Evolutionary conservation across 1,140 invertebrate species (phyloP), one percentile per base, ranked within the genome.

Genomic region (Eurytemora carolleeae): DNA sequence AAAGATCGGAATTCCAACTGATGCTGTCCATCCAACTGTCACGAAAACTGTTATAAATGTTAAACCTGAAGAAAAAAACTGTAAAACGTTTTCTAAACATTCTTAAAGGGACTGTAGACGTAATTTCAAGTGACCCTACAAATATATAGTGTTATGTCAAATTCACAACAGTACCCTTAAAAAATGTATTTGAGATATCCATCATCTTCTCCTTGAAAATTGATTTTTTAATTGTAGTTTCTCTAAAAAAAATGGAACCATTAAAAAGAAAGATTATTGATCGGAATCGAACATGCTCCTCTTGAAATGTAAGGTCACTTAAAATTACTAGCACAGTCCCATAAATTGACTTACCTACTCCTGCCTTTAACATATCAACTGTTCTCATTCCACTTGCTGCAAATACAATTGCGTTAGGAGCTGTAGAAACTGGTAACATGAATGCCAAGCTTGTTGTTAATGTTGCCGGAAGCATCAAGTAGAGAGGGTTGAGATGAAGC

Each of bases 341-440:
- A 44, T 7, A n/a, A 44, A 44, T n/a, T 44, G 31, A 44, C n/a
- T 44, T 44, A 44, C 31, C 31, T 44, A 44, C n/a, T 12, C 31
- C 31, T 12, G 31, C 7, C n/a, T 44, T 44, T 1, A 83, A 78
- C 77, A 88, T 86, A 66, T 86, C 83, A 64, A 77, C 79, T 0
- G 83, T 84, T 63, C 76, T 78, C 68, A 88, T 85, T 63, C 81
- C 79, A 1, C 81, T 83, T 24, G 84, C 82, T 1, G 83, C 83
- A 55, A 85, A 86, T 0, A 87, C 89, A 57, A 96, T 86, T 0
- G 91, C 90, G 73, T 95, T 96, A n/a, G 91, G 91, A 3, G 90
- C 88, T 1, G 83, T 84, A 16, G 81, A 80, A 1, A 90, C 86
- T 1, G 88, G 88, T 68, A 85, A 70, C 74, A 84, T 80, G 67